Base-by-base conservation (phyloP, 2,888 invertebrate genomes). In the Diabrotica balteata region DNA sequence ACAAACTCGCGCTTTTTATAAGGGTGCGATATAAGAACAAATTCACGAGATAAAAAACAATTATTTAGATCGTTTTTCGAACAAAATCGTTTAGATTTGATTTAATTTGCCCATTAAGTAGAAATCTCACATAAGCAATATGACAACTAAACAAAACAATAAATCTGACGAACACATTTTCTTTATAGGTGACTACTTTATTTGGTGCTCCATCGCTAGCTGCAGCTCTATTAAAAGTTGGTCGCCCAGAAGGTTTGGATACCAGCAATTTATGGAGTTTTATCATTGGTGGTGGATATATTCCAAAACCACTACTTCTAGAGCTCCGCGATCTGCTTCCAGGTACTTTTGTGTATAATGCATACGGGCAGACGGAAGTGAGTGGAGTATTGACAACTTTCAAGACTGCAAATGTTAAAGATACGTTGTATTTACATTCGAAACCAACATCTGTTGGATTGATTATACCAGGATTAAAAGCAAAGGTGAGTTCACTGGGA, bases 301-400 rank as follows among this genome's bases (percentile, higher is more conserved):
- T 82, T n/a, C 70, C 80, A 1, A 68, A 73, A 44, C 75, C 76
- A 32, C 74, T 77, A 57, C 67, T 80, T 8, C 11, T 68, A 6
- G 67, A 72, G 44, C 62, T 84, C n/a, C 71, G 81, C 55, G 82
- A 83, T 60, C 51, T 82, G 8, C 69, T 84, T 50, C 83, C 83
- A 0, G 82, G 81, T 7, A 80, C 81, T 0, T 77, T 80, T 63
- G 73, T 82, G 1, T 68, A 59, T 61, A 76, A 80, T 61, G 73
- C 63, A 17, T 84, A 82, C 66, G 84, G 83, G 2, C 82, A 81
- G 73, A 80, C 83, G 0, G 84, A 84, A 75, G 75, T 80, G 5
- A 76, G 76, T 6, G 83, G 83, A n/a, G 45, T 77, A 3, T 51
- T 75, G 9, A 77, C 77, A 0, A 17, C 63, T 10, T 84, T 81